phyloP scores from a whole-genome alignment of 2,113 vertebrate species.

The Planiliza haematocheilus region DNA sequence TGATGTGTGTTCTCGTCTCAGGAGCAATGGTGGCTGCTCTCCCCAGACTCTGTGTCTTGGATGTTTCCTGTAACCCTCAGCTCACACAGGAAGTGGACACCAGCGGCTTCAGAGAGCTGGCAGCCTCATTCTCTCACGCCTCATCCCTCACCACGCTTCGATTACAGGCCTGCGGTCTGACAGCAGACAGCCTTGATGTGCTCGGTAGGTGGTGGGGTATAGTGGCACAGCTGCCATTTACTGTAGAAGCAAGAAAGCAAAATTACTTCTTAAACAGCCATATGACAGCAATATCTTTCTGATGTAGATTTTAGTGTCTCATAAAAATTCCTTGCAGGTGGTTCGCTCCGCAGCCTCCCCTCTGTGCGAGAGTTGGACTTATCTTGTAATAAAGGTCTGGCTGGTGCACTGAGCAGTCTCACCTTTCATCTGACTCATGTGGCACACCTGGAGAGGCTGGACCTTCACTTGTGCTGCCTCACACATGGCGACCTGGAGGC shows the following conservation, averaged over 20 bases:
- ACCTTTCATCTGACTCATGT: constrained; percentile 78
- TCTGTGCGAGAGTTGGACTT: constrained; percentile 85
- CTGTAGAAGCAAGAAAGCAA: no score
- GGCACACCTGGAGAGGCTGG: constrained; percentile 83
- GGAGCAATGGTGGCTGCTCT: constrained; percentile 79
- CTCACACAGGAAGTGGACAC: constrained; percentile 50
- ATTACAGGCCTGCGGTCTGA: constrained; percentile 88
- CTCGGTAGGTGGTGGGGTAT: constrained; percentile 77
- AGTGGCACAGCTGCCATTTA: no score
- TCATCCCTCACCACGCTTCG: constrained; percentile 82
- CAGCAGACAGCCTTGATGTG: constrained; percentile 72
- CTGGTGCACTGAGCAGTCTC: constrained; percentile 82
- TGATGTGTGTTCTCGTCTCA: constrained; percentile 14
- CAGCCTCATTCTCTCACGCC: constrained; percentile 79
- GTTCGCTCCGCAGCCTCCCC: constrained; percentile 79
- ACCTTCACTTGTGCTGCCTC: constrained; percentile 88
- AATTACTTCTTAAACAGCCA: no score
- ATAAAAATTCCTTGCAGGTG: constrained; percentile 73
- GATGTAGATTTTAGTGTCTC: no score
- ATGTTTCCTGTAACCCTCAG: constrained; percentile 88
- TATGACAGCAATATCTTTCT: no score
- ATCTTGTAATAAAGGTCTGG: constrained; percentile 86
- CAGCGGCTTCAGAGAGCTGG: constrained; percentile 76
- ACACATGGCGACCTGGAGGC: constrained; percentile 79
- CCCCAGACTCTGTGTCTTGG: constrained; percentile 83